Evolutionary conservation across 2,113 vertebrate genomes (phyloP), one percentile per base, ranked within the genome.

Genomic region (Uria lomvia): DNA sequence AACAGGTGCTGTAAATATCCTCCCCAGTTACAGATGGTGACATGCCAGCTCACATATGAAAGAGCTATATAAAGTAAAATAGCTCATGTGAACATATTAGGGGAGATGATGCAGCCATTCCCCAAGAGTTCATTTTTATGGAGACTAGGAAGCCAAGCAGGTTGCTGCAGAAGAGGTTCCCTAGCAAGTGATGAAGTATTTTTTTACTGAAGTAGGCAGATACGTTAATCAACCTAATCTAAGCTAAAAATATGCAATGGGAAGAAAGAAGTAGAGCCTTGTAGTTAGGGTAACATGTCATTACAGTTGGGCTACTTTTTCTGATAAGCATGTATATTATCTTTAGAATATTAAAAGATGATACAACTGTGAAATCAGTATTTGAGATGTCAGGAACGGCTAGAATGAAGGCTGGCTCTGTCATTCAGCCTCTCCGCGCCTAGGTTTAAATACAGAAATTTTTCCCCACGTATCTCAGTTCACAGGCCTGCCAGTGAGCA

Each of bases 1-100:
- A 82, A 43, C 84, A 96, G 90, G 90, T 96, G 94, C 86, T 86
- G 45, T 81, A 83, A 93, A 87, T 27, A 59, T 27, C 73, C 59
- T 85, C 56, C 62, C 5, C 8, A 38, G n/a, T 49, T 71, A 17
- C 16, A 80, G 74, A 50, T 38, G 59, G 72, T 53, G 91, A 23
- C 19, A 11, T 38, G 26, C 59, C 84, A 86, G 67, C 53, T 70
- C 36, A 86, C 76, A 19, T 55, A 87, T n/a, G 63, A 38, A 58
- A 53, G 50, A 60, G 55, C 72, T 42, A 1, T 36, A 40, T 62
- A 32, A 78, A 88, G 30, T 40, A 29, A 34, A 79, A 66, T 34
- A 90, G 42, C 2, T 65, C 32, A 7, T 7, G 2, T 59, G 12
- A 58, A 63, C 12, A 3, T 45, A 36, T 2, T 17, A n/a, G 68